Base-by-base conservation (phyloP, 2,113 vertebrate genomes). In the Pleuronectes platessa region DNA sequence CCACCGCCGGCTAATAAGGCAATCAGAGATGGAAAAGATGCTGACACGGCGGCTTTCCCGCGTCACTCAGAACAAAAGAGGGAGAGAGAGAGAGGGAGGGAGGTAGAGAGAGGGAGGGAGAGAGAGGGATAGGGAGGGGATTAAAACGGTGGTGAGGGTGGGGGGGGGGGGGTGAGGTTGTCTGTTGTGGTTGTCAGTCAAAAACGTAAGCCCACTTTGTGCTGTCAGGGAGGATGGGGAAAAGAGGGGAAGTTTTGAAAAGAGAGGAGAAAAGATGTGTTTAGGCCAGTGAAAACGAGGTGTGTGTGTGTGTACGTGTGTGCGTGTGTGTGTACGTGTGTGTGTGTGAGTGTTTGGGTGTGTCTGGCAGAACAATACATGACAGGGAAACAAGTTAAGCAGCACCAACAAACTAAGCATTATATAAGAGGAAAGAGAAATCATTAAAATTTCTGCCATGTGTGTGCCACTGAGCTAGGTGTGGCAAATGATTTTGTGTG, bases 21-120 rank as follows among this genome's bases (percentile, higher is more conserved):
- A 95, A 95, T 94, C 93, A 95, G 92, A 93, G 93, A 94, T 93
- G 93, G 93, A 92, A 93, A 92, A 93, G 90, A 92, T 94, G 94
- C 93, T 94, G 94, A 95, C 93, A 93, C 76, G 87, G 89, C 92
- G 76, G 92, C 93, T 95, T 94, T 94, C 90, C 82, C 90, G 93
- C 92, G 76, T 94, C 93, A 93, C 87, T 91, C 90, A 86, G 92
- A 95, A 95, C 94, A 95, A 95, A 93, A 92, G 91, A 90, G 79
- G 84, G 81, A 85, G 88, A 86, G 70, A 18, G 79, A 31, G 81
- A 83, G 73, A 74, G 83, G 83, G 86, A 68, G 87, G 61, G 70
- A 64, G 54, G 82, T 74, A 74, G 37, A 2, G 11, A 84, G 70
- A 18, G 80, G 24, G 81, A 83, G 74, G 76, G 82, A 75, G 83